Evolutionary conservation across 2,888 invertebrate species (phyloP).

Genomic region (Eristalis intricaria): DNA sequence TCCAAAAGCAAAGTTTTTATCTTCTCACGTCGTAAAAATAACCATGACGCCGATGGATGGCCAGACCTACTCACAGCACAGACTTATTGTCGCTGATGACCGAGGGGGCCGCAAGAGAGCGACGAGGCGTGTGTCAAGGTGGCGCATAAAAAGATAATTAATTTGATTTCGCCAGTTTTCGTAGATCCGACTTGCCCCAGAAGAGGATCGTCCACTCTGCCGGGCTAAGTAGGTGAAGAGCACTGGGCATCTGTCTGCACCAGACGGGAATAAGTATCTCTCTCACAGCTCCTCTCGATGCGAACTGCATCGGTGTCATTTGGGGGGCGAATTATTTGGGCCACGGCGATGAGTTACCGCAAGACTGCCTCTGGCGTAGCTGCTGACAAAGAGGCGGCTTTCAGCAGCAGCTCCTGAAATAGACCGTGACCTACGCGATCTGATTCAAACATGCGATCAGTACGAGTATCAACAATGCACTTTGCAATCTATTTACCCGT

Average conservation of each 20-base stretch:
- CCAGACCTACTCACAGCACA: background rate
- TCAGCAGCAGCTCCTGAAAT: background rate
- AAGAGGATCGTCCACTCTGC: background rate
- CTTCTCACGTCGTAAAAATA: background rate
- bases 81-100: background rate
- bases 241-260: background rate
- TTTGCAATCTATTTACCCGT: background rate
- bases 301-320: background rate
- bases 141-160: background rate
- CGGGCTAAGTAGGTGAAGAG: background rate
- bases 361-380: constrained; percentile 51
- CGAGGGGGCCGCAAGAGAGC: background rate
- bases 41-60: background rate
- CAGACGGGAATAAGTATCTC: background rate
- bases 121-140: background rate
- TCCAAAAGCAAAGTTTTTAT: background rate
- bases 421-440: constrained; percentile 11
- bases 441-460: background rate
- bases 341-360: constrained; percentile 40
- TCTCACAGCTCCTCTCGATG: background rate
- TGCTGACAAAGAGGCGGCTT: background rate
- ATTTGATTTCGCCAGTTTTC: background rate
- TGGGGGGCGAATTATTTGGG: background rate
- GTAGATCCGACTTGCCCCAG: background rate
- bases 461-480: background rate